A percentile compares a stretch with the other conserved stretches of the same genome.
phyloP scores from a whole-genome alignment of 2,888 invertebrate genomes.

The Psococerastis gibbosa region DNA sequence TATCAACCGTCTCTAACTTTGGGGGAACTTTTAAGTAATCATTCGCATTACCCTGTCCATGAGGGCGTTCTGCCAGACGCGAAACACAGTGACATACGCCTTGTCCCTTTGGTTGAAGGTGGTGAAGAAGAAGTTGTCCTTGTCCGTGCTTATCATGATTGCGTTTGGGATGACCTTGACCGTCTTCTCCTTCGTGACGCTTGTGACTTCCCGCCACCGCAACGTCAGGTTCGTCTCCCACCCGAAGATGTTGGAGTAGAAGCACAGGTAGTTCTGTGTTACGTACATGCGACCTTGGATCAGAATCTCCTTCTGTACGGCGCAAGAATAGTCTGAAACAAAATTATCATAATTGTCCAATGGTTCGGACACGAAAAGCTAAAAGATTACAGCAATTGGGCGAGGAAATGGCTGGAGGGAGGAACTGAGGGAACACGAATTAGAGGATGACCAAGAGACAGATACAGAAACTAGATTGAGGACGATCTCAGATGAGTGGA shows the following conservation, averaged over 20 bases:
- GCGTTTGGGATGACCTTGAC: constrained; percentile 93
- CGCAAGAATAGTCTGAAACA: constrained; percentile 85
- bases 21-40: too few relatives aligned
- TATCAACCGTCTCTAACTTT: too few relatives aligned
- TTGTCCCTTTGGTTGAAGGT: constrained; percentile 90
- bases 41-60: constrained; percentile 68
- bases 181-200: constrained; percentile 89
- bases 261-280: constrained; percentile 87
- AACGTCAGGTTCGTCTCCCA: constrained; percentile 83
- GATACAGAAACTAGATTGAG: too few relatives aligned
- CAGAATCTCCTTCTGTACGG: constrained; percentile 86
- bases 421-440: too few relatives aligned
- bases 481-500: too few relatives aligned
- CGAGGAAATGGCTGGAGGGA: too few relatives aligned
- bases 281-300: constrained; percentile 91
- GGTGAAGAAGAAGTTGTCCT: constrained; percentile 81
- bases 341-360: too few relatives aligned
- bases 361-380: too few relatives aligned
- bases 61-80: constrained; percentile 90
- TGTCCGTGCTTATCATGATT: constrained; percentile 62
- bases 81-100: constrained; percentile 85
- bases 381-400: too few relatives aligned
- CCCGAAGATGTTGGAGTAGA: constrained; percentile 93
- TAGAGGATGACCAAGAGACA: too few relatives aligned
- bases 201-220: constrained; percentile 76